Evolutionary conservation across 2,113 vertebrate species (phyloP).

Genomic region (Athene noctua): DNA sequence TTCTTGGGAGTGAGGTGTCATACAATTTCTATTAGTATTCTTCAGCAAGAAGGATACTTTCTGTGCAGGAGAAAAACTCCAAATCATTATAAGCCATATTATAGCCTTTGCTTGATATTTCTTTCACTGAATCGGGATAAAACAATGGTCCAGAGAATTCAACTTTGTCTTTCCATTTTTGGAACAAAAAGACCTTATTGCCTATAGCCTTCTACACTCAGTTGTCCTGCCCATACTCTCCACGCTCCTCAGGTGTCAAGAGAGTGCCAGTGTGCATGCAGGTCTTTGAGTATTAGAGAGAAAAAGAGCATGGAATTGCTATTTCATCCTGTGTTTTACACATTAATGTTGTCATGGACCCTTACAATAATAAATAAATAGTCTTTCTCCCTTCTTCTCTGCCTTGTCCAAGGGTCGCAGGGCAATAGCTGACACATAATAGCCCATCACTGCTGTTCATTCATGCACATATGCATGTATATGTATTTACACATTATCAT

Average conservation of each 20-base stretch:
- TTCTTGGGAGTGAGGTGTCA: neutral
- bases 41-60: neutral
- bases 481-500: conserved; percentile 11
- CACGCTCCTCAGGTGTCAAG: neutral
- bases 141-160: neutral
- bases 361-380: neutral
- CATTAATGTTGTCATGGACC: neutral
- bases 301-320: neutral
- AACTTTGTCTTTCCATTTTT: neutral
- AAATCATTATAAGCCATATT: neutral
- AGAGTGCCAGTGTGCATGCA: neutral
- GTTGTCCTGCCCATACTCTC: neutral
- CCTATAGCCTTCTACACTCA: neutral
- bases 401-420: neutral
- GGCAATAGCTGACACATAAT: neutral
- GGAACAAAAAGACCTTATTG: neutral
- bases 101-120: neutral
- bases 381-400: neutral
- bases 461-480: neutral
- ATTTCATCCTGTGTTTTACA: neutral
- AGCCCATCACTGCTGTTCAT: conserved; percentile 2
- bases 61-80: neutral
- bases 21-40: neutral
- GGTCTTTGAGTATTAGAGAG: neutral
- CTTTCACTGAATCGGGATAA: neutral